Conservation (phyloP, 2,113 vertebrate species). For the Archilochus colubris region DNA sequence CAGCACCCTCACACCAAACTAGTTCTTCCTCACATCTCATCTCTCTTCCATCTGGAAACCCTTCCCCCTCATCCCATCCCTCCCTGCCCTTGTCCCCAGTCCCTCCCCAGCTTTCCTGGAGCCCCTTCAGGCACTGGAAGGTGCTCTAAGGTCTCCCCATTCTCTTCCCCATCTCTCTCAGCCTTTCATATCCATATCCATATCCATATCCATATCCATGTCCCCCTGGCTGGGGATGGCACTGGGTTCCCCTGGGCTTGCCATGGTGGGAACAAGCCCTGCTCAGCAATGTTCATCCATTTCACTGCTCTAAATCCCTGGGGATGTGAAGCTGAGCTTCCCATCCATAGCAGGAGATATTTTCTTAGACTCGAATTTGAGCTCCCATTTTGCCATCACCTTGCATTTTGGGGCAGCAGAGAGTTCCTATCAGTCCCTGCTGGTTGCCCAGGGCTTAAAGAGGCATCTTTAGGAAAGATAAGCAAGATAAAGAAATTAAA, state of each 20-base stretch:
- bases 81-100: too few relatives aligned
- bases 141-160: too few relatives aligned
- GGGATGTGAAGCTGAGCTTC: background rate
- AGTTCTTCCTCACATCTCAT: too few relatives aligned
- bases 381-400: background rate
- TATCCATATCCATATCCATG: rapidly evolving
- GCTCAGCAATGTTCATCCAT: background rate
- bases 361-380: background rate
- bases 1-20: too few relatives aligned
- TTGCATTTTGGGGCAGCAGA: background rate
- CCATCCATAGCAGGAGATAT: rapidly evolving
- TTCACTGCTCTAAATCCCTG: background rate
- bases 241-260: background rate
- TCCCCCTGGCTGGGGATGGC: too few relatives aligned
- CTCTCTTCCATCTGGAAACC: too few relatives aligned
- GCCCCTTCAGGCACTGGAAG: too few relatives aligned
- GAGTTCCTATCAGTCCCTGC: background rate
- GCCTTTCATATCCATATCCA: background rate
- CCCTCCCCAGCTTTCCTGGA: too few relatives aligned
- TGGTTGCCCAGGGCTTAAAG: background rate
- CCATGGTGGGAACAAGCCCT: rapidly evolving
- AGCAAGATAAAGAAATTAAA: background rate
- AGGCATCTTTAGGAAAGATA: background rate
- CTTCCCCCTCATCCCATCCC: too few relatives aligned
- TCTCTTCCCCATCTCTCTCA: background rate